A percentile compares a stretch with the other conserved stretches of the same genome.
Evolutionary conservation across 2,797 vertebrate genomes (phyloP).

Genomic region (Microtus californicus): DNA sequence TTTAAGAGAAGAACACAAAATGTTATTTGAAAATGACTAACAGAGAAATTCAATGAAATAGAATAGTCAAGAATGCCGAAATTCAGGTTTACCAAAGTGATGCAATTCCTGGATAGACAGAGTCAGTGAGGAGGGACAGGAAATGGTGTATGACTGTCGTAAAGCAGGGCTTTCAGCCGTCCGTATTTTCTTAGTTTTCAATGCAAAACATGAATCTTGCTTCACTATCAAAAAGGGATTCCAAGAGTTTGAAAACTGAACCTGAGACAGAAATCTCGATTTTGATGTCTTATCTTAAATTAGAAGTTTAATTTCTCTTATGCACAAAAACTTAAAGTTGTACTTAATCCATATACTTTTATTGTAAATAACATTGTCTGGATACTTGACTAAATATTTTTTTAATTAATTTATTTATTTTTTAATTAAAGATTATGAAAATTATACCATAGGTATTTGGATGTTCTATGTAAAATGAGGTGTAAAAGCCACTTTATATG

Average conservation of each 20-base stretch:
- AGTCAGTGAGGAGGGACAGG: background rate
- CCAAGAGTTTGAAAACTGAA: background rate
- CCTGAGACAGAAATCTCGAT: background rate
- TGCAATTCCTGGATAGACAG: background rate
- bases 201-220: background rate
- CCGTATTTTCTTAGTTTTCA: background rate
- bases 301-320: constrained; percentile 14
- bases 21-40: background rate
- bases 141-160: background rate
- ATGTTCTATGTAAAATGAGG: constrained; percentile 9
- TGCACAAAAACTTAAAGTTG: background rate
- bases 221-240: background rate
- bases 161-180: background rate
- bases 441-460: background rate
- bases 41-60: background rate
- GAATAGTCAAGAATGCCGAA: background rate
- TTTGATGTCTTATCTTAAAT: background rate
- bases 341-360: background rate
- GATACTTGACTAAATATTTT: background rate
- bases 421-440: too few relatives aligned
- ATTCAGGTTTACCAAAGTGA: background rate
- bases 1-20: background rate
- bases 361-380: background rate
- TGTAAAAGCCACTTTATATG: background rate
- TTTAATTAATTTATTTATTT: too few relatives aligned